Percentiles rank a stretch among this genome's conserved stretches.
Conservation (phyloP, 2,888 invertebrate species). For the Siphonodentalium dalli region DNA sequence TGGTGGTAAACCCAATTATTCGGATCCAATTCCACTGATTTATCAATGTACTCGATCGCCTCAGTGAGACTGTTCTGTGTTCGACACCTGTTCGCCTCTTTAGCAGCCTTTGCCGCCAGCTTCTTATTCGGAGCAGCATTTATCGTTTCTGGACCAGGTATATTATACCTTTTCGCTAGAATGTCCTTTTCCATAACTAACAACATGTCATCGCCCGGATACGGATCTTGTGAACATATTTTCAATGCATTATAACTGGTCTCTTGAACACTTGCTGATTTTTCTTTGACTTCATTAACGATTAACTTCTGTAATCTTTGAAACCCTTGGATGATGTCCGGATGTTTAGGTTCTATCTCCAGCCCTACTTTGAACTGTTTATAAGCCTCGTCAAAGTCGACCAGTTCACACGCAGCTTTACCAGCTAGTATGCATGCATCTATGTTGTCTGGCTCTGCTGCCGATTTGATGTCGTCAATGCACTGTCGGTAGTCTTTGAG, state of each 20-base stretch:
- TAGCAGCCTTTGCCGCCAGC: slow-evolving; percentile 35
- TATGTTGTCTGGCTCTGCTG: slow-evolving; percentile 27
- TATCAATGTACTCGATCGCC: slow-evolving; percentile 32
- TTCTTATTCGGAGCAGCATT: slow-evolving; percentile 11
- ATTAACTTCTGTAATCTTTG: slow-evolving; percentile 40
- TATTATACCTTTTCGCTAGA: slow-evolving; percentile 42
- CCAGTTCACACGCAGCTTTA: slow-evolving; percentile 33
- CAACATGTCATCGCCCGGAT: slow-evolving; percentile 51
- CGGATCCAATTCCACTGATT: slow-evolving; percentile 32
- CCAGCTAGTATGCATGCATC: slow-evolving; percentile 35
- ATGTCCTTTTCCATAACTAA: slow-evolving; percentile 46
- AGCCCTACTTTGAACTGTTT: slow-evolving; percentile 42
- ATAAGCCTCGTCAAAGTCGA: slow-evolving; percentile 42
- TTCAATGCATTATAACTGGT: slow-evolving; percentile 43
- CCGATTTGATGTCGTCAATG: slow-evolving; percentile 35
- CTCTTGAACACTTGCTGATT: slow-evolving; percentile 27
- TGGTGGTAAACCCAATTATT: slow-evolving; percentile 36
- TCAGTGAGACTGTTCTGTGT: slow-evolving; percentile 28
- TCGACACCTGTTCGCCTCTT: slow-evolving; percentile 35
- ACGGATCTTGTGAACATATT: slow-evolving; percentile 45
- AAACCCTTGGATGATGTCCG: slow-evolving; percentile 36
- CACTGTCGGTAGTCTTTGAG: slow-evolving; percentile 30
- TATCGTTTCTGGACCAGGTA: slow-evolving; percentile 28
- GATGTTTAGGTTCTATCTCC: slow-evolving; percentile 37
- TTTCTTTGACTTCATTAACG: slow-evolving; percentile 35